These are phyloP conservation scores for Sciurus vulgaris DNA, from an alignment of 2,797 vertebrate species.

Conservation along the genomic window DNA sequence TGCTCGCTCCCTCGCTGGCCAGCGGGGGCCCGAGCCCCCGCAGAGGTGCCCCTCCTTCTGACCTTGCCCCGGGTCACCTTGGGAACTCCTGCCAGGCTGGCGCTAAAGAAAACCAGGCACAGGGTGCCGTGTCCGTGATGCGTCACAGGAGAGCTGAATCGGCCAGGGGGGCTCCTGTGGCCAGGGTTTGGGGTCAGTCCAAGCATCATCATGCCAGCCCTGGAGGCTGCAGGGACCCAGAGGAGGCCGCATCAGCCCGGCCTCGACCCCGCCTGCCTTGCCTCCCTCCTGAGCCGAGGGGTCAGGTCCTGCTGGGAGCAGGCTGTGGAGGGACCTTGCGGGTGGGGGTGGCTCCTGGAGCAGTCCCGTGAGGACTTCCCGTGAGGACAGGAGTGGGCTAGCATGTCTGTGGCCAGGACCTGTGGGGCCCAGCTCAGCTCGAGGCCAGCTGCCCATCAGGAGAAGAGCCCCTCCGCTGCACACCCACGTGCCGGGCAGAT, in stretches of 20 bases:
- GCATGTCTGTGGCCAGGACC: too few species aligned
- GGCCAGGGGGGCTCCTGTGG: fast-evolving
- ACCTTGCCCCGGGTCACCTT: not conserved
- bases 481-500: not conserved
- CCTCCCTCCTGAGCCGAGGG: not conserved
- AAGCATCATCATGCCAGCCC: not conserved
- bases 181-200: not conserved
- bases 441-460: not conserved
- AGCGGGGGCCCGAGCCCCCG: fast-evolving
- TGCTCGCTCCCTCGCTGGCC: not conserved
- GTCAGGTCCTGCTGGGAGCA: not conserved
- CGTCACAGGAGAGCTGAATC: not conserved
- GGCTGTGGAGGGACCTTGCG: fast-evolving
- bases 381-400: not conserved
- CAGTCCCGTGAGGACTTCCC: not conserved
- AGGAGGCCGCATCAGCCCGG: fast-evolving
- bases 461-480: not conserved
- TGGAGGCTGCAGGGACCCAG: not conserved
- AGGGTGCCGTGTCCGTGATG: fast-evolving
- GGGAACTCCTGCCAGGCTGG: not conserved
- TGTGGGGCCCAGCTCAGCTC: not conserved
- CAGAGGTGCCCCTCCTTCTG: not conserved
- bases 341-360: not conserved
- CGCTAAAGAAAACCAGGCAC: not conserved
- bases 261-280: not conserved